phyloP scores from a whole-genome alignment of 2,113 vertebrate species.

The Chaenogobius annularis region DNA sequence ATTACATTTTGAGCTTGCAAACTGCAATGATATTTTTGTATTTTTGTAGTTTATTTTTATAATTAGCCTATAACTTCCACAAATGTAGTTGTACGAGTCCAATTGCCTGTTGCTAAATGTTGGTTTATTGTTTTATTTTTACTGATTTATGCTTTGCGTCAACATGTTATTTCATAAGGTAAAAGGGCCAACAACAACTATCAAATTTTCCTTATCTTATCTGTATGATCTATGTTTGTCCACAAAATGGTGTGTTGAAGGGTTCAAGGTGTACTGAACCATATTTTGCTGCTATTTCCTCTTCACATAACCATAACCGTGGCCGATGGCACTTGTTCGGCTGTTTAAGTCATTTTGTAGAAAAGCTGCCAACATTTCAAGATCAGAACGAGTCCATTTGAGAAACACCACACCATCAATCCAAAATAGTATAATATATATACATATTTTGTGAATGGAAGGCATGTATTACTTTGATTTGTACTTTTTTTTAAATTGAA shows the following conservation, averaged over 20 bases:
- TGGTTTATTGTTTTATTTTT: constrained; percentile 28
- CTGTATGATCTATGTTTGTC: constrained; percentile 28
- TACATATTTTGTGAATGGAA: constrained; percentile 51
- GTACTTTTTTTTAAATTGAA: constrained; percentile 70
- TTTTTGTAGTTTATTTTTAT: neutral
- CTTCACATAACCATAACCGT: constrained; percentile 20
- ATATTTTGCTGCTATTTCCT: constrained; percentile 53
- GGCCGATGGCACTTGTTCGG: constrained; percentile 32
- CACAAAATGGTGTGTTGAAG: constrained; percentile 53
- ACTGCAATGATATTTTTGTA: neutral
- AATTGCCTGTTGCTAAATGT: neutral
- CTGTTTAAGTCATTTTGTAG: constrained; percentile 32
- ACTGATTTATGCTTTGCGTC: constrained; percentile 26
- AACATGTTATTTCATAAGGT: constrained; percentile 32
- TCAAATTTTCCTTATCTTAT: constrained; percentile 30
- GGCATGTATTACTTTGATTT: constrained; percentile 38
- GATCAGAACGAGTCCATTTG: neutral
- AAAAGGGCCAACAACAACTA: constrained; percentile 41
- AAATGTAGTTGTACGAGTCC: neutral
- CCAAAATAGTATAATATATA: constrained; percentile 39
- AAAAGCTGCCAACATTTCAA: neutral
- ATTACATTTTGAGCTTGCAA: neutral
- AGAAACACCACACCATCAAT: constrained; percentile 48
- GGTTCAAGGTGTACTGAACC: constrained; percentile 56
- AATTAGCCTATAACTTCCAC: neutral